Percentiles rank a stretch among this genome's conserved stretches.
Evolutionary conservation across 2,888 invertebrate genomes (phyloP).

Genomic region (Spodoptera exigua): DNA sequence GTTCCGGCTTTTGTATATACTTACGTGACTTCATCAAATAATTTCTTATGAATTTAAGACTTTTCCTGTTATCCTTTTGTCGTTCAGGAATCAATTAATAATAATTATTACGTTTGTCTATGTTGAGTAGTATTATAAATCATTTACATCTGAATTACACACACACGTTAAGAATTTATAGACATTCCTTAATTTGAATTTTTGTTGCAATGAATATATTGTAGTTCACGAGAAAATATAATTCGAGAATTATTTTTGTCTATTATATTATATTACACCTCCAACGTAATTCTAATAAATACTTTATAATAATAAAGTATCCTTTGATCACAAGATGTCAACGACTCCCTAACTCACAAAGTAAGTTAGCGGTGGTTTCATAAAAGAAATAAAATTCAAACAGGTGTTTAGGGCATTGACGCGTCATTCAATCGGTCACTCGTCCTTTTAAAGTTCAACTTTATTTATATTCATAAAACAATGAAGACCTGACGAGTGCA

Average conservation of each 20-base stretch:
- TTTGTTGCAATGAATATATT: no score
- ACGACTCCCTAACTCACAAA: constrained; percentile 1
- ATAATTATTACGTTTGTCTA: constrained; percentile 19
- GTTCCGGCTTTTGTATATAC: constrained; percentile 57
- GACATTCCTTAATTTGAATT: no score
- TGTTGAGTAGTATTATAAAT: constrained; percentile 11
- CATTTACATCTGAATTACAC: constrained; percentile 1
- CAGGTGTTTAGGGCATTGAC: constrained; percentile 36
- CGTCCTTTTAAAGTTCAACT: constrained; percentile 24
- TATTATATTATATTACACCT: no score
- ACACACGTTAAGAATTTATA: no score
- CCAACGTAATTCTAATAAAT: no score
- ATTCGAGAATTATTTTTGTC: no score
- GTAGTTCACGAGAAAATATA: no score
- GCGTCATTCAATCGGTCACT: constrained; percentile 31
- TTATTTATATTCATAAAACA: constrained; percentile 34
- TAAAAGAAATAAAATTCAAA: constrained; percentile 13
- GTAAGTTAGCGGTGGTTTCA: constrained; percentile 7
- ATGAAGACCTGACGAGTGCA: constrained; percentile 28
- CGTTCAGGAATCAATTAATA: constrained; percentile 8
- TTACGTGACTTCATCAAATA: constrained; percentile 47
- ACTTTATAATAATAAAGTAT: no score
- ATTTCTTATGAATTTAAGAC: constrained; percentile 47
- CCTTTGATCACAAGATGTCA: constrained; percentile 14
- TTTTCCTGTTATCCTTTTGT: constrained; percentile 68